phyloP scores from a whole-genome alignment of 92 coral and sea anemone species.

The Micromussa lordhowensis region DNA sequence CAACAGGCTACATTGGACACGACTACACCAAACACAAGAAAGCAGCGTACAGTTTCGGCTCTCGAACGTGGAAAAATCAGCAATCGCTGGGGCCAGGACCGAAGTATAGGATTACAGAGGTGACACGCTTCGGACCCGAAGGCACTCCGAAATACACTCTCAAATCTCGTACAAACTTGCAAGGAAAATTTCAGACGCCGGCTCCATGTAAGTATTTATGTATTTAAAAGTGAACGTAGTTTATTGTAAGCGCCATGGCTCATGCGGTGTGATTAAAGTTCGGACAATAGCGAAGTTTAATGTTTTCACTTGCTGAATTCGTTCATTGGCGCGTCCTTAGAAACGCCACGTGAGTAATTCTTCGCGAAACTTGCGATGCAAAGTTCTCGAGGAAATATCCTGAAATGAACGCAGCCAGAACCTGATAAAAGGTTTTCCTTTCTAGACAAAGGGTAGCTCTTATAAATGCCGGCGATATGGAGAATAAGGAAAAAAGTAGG shows the following conservation, averaged over 20 bases:
- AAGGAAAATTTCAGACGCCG: slow-evolving; percentile 78
- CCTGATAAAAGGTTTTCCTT: neutral
- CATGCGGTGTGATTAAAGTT: neutral
- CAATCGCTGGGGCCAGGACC: slow-evolving; percentile 81
- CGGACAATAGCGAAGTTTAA: neutral
- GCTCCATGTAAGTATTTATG: slow-evolving; percentile 82
- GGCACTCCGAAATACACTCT: slow-evolving; percentile 86
- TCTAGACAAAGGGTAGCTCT: neutral
- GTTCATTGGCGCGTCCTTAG: slow-evolving; percentile 21
- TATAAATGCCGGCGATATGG: neutral
- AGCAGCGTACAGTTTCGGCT: slow-evolving; percentile 89
- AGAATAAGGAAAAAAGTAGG: neutral
- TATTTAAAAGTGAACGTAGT: neutral
- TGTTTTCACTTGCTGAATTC: neutral
- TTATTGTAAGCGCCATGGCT: neutral
- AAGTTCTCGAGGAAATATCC: neutral
- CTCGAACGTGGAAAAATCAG: slow-evolving; percentile 32
- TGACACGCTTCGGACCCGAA: slow-evolving; percentile 86
- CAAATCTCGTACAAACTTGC: slow-evolving; percentile 71
- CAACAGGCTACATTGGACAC: slow-evolving; percentile 77
- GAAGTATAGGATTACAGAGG: slow-evolving; percentile 54
- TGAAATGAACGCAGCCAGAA: neutral
- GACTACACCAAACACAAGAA: slow-evolving; percentile 78
- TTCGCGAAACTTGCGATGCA: neutral
- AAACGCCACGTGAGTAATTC: slow-evolving; percentile 9